Base-by-base conservation (phyloP, 1,140 invertebrate genomes). In the Brachionus asplanchnoidis region DNA sequence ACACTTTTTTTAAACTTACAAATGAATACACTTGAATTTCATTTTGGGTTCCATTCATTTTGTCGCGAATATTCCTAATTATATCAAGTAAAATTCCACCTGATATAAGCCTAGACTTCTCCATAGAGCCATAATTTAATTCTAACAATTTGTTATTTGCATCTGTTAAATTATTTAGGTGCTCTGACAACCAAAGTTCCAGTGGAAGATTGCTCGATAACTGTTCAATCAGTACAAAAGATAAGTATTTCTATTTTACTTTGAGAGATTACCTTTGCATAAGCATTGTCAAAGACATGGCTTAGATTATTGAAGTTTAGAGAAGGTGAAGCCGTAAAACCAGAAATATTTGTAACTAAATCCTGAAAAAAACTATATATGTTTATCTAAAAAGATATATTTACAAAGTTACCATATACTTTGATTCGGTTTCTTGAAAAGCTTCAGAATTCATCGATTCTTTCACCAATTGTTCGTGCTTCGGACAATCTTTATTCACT, bases 81-180 rank as follows among this genome's bases (percentile, higher is more conserved):
- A 82, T 82, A 65, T 82, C 79, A 12, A 82, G 32, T 14, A 82
- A 68, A 44, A 82, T 11, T 8, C 36, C 42, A 42, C 79, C 79
- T 65, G 79, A 40, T 17, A 82, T 23, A 14, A 65, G 28, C 23
- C 65, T 40, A 6, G 79, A 23, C 32, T 82, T 82, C 65, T 82
- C 79, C 8, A 82, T 6, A 11, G 53, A n/a, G 11, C 53, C 79
- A 44, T 65, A 82, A 0, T 65, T 82, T 3, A 82, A 28, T 17
- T 77, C 46, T 5, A 50, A 6, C 20, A 50, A 28, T 26, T 77
- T 50, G 2, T 77, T 44, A 36, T 46, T 77, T 50, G 28, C n/a
- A 12, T 20, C 11, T 9, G 40, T 77, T 32, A 77, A 23, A 32
- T 50, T 77, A 28, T 77, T 44, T 3, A 77, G n/a, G 26, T 46